Percentiles rank a stretch among this genome's conserved stretches.
These are phyloP conservation scores for Mus pahari DNA, from an alignment of 2,113 vertebrate genomes.

Conservation along the genomic window DNA sequence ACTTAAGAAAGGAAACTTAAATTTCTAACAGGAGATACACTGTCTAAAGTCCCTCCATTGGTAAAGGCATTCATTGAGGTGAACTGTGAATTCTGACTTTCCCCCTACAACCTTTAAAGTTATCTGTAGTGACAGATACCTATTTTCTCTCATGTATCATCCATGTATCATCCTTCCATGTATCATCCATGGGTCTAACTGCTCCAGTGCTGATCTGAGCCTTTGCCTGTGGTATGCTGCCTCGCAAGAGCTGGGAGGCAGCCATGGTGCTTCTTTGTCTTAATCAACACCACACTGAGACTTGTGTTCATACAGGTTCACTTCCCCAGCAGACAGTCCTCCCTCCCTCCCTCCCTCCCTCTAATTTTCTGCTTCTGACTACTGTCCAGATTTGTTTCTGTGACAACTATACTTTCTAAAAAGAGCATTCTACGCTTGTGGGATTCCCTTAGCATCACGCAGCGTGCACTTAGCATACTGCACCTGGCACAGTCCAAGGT, in stretches of 20 bases:
- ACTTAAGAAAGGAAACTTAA: conserved; percentile 13
- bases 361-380: background rate
- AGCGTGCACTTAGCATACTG: background rate
- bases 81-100: background rate
- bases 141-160: background rate
- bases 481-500: background rate
- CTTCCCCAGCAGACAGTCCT: background rate
- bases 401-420: background rate
- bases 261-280: background rate
- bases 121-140: background rate
- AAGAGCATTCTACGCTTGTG: background rate
- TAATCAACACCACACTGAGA: background rate
- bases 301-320: background rate
- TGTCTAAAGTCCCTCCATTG: background rate
- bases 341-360: background rate
- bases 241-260: background rate
- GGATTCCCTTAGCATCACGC: background rate
- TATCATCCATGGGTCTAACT: background rate
- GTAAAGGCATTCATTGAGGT: background rate
- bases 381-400: background rate
- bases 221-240: background rate
- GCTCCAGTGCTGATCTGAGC: background rate
- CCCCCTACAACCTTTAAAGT: background rate
- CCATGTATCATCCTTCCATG: background rate
- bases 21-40: background rate